These are phyloP conservation scores for Sisyra terminalis DNA, from an alignment of 2,888 invertebrate genomes.

Conservation along the genomic window DNA sequence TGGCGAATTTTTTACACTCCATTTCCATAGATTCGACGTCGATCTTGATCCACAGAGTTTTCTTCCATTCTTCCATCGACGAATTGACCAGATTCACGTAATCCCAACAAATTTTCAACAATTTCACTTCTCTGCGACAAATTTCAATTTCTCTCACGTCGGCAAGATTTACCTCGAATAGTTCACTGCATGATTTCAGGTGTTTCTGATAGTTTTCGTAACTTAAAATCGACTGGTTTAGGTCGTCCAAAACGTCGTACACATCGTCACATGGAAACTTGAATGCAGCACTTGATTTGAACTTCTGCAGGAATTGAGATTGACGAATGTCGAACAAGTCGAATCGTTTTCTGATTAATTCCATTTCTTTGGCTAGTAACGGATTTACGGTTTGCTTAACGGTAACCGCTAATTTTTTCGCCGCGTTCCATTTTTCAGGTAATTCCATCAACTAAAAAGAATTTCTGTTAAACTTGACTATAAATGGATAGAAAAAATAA, in stretches of 20 bases:
- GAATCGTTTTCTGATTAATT: slow-evolving; percentile 68
- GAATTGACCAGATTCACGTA: slow-evolving; percentile 66
- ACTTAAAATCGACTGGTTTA: slow-evolving; percentile 42
- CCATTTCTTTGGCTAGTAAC: slow-evolving; percentile 75
- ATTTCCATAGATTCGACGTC: slow-evolving; percentile 90
- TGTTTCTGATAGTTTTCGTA: slow-evolving; percentile 52
- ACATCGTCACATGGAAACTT: slow-evolving; percentile 46
- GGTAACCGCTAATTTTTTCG: slow-evolving; percentile 67
- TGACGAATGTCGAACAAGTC: slow-evolving; percentile 65
- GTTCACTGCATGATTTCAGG: slow-evolving; percentile 53
- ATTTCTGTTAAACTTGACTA: too few species aligned
- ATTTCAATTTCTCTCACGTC: slow-evolving; percentile 63
- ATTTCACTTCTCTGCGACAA: slow-evolving; percentile 34
- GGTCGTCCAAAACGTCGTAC: slow-evolving; percentile 50
- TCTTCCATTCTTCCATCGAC: slow-evolving; percentile 83
- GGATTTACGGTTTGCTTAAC: slow-evolving; percentile 79
- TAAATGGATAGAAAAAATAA: too few species aligned
- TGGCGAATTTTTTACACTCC: slow-evolving; percentile 83
- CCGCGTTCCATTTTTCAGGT: slow-evolving; percentile 74
- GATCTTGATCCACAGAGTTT: slow-evolving; percentile 83
- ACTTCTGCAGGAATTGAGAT: slow-evolving; percentile 57
- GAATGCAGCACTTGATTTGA: slow-evolving; percentile 40
- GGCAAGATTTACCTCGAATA: slow-evolving; percentile 76
- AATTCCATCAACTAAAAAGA: slow-evolving; percentile 45
- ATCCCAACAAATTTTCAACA: slow-evolving; percentile 65